A percentile compares a stretch with the other conserved stretches of the same genome.
Evolutionary conservation across 23 tunicate genomes (phyloP).

Genomic region (Ascidia mentula): DNA sequence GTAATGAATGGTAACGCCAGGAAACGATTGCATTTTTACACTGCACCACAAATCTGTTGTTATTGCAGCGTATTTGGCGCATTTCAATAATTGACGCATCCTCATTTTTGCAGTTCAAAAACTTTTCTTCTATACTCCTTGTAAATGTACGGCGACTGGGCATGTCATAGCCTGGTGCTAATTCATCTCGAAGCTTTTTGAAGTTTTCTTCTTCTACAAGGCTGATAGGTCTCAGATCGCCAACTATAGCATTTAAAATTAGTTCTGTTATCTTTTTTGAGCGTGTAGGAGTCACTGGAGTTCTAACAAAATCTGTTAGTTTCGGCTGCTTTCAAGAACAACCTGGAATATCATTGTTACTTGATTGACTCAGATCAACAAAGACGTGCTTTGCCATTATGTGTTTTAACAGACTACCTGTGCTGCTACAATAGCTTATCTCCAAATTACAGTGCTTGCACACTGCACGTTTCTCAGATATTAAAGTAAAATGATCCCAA

Average conservation of each 20-base stretch:
- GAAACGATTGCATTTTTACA: slow-evolving; percentile 34
- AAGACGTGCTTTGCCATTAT: slow-evolving; percentile 24
- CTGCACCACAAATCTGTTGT: slow-evolving; percentile 48
- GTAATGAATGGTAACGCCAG: slow-evolving; percentile 40
- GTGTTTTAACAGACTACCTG: slow-evolving; percentile 37
- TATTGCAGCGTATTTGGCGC: too few relatives aligned
- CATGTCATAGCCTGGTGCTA: slow-evolving; percentile 35
- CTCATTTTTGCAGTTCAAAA: background rate
- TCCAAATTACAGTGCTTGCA: slow-evolving; percentile 27
- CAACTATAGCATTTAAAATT: slow-evolving; percentile 32
- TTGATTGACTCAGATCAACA: slow-evolving; percentile 11
- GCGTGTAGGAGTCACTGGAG: slow-evolving; percentile 21
- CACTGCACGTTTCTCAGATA: slow-evolving; percentile 19
- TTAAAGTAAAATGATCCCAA: slow-evolving; percentile 29
- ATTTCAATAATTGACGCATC: too few relatives aligned
- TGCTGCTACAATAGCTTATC: slow-evolving; percentile 34
- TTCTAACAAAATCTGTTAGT: slow-evolving; percentile 25
- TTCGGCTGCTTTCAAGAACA: slow-evolving; percentile 25
- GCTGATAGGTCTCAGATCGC: slow-evolving; percentile 46
- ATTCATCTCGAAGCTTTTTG: slow-evolving; percentile 19
- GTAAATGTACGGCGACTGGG: slow-evolving; percentile 34
- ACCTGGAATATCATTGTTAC: background rate
- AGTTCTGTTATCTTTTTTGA: slow-evolving; percentile 30
- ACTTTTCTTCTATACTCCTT: background rate
- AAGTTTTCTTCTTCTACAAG: slow-evolving; percentile 37